Evolutionary conservation across 2,113 vertebrate genomes (phyloP), one percentile per base, ranked within the genome.

Genomic region (Apteryx mantelli): DNA sequence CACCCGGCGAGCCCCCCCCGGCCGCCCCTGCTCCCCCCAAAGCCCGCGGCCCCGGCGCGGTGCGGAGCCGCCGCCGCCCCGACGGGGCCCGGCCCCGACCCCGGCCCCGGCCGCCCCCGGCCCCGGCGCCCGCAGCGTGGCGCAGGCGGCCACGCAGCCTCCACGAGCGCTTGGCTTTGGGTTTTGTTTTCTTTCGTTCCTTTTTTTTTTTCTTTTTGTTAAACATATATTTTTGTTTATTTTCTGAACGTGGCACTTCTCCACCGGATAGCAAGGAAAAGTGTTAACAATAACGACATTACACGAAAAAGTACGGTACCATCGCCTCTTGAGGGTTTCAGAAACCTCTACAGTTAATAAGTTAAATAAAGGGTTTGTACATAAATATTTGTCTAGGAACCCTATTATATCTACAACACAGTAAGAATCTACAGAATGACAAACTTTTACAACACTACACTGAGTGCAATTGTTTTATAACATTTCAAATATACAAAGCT

Each of bases 321-420:
- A 98, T 97, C 89, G 98, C 97, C 98, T 98, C 98, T 98, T 97
- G 94, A 98, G 98, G 98, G 97, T 98, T 98, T 98, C 96, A 55
- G 98, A 98, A 98, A 98, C 97, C 97, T 98, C 98, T 98, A 98
- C 98, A 98, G 98, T 98, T 99, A 98, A 98, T 97, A 99, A 98
- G 98, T 99, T 98, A 98, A 99, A 98, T 98, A 98, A 98, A 98
- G 98, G 97, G 97, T 98, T 98, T 97, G 97, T 98, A 99, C 99
- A 99, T 99, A 99, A 99, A 99, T 99, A 99, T 99, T 99, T 96
- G 98, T 99, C 99, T 99, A 99, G 98, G 98, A 99, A 98, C 97
- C 98, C 98, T 99, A 99, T 98, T 97, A 97, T 99, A 99, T 98
- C 98, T 98, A 99, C 99, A 98, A 98, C 99, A 99, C 99, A 98